Conservation (phyloP, 2,113 vertebrate genomes). For the Peucedramus taeniatus region DNA sequence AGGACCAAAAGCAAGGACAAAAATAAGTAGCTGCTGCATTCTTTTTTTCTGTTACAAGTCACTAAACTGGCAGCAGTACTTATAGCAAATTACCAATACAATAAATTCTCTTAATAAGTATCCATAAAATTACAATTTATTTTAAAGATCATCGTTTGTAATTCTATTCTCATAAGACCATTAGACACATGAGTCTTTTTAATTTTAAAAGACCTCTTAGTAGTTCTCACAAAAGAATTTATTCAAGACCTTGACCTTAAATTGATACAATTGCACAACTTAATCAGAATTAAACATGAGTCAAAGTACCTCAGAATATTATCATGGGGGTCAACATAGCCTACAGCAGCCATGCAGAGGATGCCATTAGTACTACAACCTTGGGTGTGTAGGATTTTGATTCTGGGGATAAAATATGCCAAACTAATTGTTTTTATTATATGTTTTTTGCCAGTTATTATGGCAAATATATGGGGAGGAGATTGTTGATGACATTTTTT, state of each 20-base stretch:
- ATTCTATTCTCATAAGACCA: constrained; percentile 57
- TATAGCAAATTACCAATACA: constrained; percentile 53
- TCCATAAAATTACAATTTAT: constrained; percentile 65
- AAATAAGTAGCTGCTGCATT: neutral
- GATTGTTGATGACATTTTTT: neutral
- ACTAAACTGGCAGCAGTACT: constrained; percentile 36
- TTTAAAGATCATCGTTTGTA: constrained; percentile 59
- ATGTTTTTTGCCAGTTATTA: neutral
- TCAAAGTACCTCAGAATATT: constrained; percentile 24
- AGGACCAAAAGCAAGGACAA: neutral
- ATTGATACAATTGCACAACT: constrained; percentile 67
- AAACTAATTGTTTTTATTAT: neutral
- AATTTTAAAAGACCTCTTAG: constrained; percentile 59
- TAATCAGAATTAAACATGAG: constrained; percentile 69
- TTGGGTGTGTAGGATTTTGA: neutral
- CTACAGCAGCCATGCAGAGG: neutral
- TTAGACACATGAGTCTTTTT: constrained; percentile 48
- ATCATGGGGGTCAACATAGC: neutral
- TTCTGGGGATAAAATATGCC: neutral
- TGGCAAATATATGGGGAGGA: neutral
- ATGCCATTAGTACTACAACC: neutral
- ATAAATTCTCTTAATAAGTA: constrained; percentile 58
- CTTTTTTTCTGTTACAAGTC: constrained; percentile 19
- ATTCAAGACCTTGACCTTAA: constrained; percentile 65
- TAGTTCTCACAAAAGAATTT: constrained; percentile 41